Conservation (phyloP, 2,888 invertebrate species). For the Boloria euphrosyne region DNA sequence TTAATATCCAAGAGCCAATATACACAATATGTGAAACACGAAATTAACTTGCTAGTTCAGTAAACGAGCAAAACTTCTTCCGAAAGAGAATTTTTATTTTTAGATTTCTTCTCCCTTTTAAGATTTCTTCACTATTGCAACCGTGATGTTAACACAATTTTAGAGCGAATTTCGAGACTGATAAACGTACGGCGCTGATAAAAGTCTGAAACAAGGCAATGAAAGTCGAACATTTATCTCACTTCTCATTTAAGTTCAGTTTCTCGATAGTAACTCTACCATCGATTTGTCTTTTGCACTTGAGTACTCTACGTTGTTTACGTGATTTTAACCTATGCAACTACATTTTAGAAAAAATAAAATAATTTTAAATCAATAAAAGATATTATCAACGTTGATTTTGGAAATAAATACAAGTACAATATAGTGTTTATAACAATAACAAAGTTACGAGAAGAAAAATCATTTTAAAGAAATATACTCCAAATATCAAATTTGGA, state of each 20-base stretch:
- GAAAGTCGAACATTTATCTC: slow-evolving; percentile 9
- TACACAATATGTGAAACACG: not conserved
- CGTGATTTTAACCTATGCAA: not conserved
- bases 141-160: slow-evolving; percentile 31
- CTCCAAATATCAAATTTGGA: too few species aligned
- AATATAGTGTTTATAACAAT: too few species aligned
- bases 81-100: slow-evolving; percentile 12
- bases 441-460: too few species aligned
- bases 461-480: too few species aligned
- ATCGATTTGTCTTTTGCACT: not conserved
- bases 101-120: slow-evolving; percentile 18
- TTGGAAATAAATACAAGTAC: too few species aligned
- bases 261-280: not conserved
- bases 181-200: slow-evolving; percentile 12
- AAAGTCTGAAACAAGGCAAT: slow-evolving; percentile 17
- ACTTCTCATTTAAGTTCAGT: slow-evolving; percentile 13
- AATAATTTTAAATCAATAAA: too few species aligned
- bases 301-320: too few species aligned
- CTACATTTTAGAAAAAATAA: not conserved
- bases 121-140: slow-evolving; percentile 19
- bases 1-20: not conserved
- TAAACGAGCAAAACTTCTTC: slow-evolving; percentile 5
- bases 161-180: slow-evolving; percentile 19
- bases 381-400: too few species aligned
- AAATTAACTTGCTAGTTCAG: slow-evolving; percentile 9